Evolutionary conservation across 2,113 vertebrate species (phyloP).

Genomic region (Mohoua ochrocephala): DNA sequence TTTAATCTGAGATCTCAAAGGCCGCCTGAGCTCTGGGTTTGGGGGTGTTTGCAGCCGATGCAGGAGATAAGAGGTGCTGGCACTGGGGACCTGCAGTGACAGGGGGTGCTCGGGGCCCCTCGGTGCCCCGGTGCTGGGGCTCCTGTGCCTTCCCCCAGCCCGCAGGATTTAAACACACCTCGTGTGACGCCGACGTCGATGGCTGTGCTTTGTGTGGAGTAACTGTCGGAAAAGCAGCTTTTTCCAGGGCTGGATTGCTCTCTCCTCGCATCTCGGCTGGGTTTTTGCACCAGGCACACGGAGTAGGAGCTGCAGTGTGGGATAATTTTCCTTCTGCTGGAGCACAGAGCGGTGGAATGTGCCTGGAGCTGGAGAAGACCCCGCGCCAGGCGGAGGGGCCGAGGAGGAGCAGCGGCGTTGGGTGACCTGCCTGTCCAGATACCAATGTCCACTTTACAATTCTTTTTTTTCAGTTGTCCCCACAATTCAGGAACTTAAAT

Average conservation of each 20-base stretch:
- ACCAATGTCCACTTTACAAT: conserved; percentile 30
- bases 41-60: rapidly evolving
- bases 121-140: rapidly evolving
- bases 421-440: neutral
- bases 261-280: neutral
- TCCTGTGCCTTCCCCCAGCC: rapidly evolving
- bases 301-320: neutral
- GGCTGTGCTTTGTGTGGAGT: rapidly evolving
- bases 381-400: neutral
- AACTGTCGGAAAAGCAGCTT: neutral
- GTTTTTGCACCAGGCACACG: neutral
- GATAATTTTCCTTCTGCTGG: neutral
- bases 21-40: rapidly evolving
- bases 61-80: neutral
- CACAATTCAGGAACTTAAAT: conserved; percentile 95
- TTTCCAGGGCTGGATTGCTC: neutral
- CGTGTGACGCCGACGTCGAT: rapidly evolving
- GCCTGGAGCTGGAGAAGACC: neutral
- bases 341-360: neutral
- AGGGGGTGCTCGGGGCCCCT: neutral
- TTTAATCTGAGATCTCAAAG: rapidly evolving
- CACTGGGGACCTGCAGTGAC: neutral
- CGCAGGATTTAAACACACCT: rapidly evolving
- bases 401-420: neutral
- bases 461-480: conserved; percentile 84